A percentile compares a stretch with the other conserved stretches of the same genome.
These are phyloP conservation scores for Mastacembelus armatus DNA, from an alignment of 2,797 vertebrate genomes.

Conservation along the genomic window DNA sequence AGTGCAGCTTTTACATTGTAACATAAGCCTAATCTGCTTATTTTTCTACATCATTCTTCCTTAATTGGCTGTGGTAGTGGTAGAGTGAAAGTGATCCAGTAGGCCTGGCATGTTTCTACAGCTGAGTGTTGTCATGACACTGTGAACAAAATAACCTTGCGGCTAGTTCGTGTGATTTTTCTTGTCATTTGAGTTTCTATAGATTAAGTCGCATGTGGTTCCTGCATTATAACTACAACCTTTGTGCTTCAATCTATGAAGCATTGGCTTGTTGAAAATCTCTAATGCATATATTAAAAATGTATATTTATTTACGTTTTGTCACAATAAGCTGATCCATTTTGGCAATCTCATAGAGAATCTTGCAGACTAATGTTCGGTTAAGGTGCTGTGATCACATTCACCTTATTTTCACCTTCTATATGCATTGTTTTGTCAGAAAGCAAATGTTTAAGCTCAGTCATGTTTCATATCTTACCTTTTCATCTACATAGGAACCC, in stretches of 20 bases:
- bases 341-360: neutral
- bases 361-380: neutral
- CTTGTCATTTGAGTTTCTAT: neutral
- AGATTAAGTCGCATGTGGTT: conserved; percentile 18
- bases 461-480: conserved; percentile 63
- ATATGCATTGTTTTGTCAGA: neutral
- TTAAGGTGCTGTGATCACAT: neutral
- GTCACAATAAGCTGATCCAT: neutral
- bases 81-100: neutral
- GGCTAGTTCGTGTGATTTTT: conserved; percentile 21
- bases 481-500: conserved; percentile 79
- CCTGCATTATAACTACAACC: neutral
- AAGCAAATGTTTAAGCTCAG: conserved; percentile 39
- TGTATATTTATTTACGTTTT: neutral
- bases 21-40: neutral
- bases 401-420: conserved; percentile 21
- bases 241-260: too few species aligned
- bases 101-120: conserved; percentile 8
- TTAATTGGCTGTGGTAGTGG: neutral
- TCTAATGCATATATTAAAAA: too few species aligned
- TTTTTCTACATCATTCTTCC: neutral
- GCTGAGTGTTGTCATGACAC: conserved; percentile 35
- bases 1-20: neutral
- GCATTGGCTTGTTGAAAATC: too few species aligned
- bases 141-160: conserved; percentile 2